A percentile compares a stretch with the other conserved stretches of the same genome.
phyloP scores from a whole-genome alignment of 2,797 vertebrate genomes.

The Sebastes taczanowskii region DNA sequence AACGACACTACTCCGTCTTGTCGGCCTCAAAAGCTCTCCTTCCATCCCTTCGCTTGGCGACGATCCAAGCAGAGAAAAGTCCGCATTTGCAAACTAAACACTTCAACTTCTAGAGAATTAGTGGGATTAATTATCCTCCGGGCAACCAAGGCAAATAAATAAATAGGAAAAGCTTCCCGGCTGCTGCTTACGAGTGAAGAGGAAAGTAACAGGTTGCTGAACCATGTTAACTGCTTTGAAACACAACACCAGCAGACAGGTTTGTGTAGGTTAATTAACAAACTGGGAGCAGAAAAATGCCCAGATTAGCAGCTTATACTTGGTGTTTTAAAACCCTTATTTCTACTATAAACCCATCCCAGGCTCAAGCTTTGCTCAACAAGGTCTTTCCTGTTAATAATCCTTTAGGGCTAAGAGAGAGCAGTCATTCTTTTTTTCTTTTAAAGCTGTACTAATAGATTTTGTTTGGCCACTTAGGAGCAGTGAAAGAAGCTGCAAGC shows the following conservation, averaged over 20 bases:
- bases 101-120: slow-evolving; percentile 44
- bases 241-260: slow-evolving; percentile 18
- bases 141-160: slow-evolving; percentile 43
- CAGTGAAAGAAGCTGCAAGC: background rate
- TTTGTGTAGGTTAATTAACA: slow-evolving; percentile 47
- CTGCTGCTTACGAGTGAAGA: slow-evolving; percentile 33
- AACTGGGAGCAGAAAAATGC: slow-evolving; percentile 19
- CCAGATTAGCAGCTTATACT: slow-evolving; percentile 36
- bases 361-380: slow-evolving; percentile 19
- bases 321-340: slow-evolving; percentile 9
- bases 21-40: background rate
- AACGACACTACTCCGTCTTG: slow-evolving; percentile 39
- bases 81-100: slow-evolving; percentile 50
- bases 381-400: slow-evolving; percentile 27
- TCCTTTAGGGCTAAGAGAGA: background rate
- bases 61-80: background rate
- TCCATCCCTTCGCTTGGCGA: slow-evolving; percentile 10
- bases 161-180: slow-evolving; percentile 32
- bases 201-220: slow-evolving; percentile 41
- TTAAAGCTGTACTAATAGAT: background rate
- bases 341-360: slow-evolving; percentile 9
- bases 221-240: slow-evolving; percentile 27
- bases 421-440: background rate
- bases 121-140: slow-evolving; percentile 59
- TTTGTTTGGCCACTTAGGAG: background rate